A percentile compares a stretch with the other conserved stretches of the same genome.
phyloP scores from a whole-genome alignment of 2,888 invertebrate genomes.

The Bombylius discolor region DNA sequence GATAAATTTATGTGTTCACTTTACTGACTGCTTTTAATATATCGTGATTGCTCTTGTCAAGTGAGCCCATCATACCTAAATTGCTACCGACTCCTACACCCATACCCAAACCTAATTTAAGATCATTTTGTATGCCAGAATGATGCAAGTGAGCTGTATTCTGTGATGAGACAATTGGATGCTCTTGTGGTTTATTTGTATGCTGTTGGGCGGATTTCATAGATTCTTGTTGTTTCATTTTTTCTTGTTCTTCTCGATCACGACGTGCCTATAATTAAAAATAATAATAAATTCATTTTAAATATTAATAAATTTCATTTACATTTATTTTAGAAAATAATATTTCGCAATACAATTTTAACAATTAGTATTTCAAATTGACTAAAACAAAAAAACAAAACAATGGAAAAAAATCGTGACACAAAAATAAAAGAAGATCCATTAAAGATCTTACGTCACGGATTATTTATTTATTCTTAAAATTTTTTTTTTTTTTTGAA shows the following conservation, averaged over 20 bases:
- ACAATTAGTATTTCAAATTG: no score
- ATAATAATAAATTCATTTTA: no score
- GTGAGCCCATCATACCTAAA: constrained; percentile 37
- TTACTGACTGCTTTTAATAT: constrained; percentile 37
- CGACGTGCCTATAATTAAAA: constrained; percentile 49
- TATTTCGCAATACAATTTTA: no score
- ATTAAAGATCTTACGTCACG: no score
- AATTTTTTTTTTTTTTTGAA: no score
- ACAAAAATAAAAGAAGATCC: no score
- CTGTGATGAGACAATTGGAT: constrained; percentile 34
- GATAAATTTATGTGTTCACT: constrained; percentile 35
- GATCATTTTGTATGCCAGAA: constrained; percentile 36
- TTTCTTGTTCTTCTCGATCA: constrained; percentile 80
- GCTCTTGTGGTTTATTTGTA: constrained; percentile 39
- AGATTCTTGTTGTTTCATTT: constrained; percentile 81
- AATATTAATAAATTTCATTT: no score
- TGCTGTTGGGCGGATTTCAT: constrained; percentile 75
- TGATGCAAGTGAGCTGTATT: constrained; percentile 34
- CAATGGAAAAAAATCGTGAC: no score
- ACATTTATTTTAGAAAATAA: no score
- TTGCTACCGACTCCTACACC: constrained; percentile 31
- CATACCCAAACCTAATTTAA: constrained; percentile 37
- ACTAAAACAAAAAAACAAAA: no score
- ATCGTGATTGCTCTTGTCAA: constrained; percentile 37
- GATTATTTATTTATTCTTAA: no score